These are phyloP conservation scores for Pinna nobilis DNA, from an alignment of 1,140 invertebrate genomes.

Conservation along the genomic window DNA sequence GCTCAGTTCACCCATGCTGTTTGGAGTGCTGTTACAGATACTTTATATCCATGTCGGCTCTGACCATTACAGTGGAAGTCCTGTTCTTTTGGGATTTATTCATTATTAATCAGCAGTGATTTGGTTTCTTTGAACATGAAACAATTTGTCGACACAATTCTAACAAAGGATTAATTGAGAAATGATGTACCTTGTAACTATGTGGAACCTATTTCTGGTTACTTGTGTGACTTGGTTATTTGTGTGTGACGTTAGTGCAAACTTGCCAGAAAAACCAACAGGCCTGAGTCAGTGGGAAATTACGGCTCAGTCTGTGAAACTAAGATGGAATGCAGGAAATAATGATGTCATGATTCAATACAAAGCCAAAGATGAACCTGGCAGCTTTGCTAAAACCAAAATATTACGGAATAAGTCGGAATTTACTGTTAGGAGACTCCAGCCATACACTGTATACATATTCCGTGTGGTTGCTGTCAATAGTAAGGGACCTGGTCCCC, in stretches of 20 bases:
- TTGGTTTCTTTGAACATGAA: too few species aligned
- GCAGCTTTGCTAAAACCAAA: constrained; percentile 78
- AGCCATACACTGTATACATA: constrained; percentile 96
- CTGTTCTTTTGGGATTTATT: too few species aligned
- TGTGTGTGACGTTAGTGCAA: constrained; percentile 13
- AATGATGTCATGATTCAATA: constrained; percentile 93
- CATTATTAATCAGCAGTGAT: too few species aligned
- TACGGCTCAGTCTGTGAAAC: constrained; percentile 91
- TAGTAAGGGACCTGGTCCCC: constrained; percentile 90
- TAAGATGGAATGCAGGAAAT: constrained; percentile 91
- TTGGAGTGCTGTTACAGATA: too few species aligned
- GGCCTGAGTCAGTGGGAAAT: constrained; percentile 82
- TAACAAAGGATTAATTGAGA: too few species aligned
- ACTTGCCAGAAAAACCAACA: constrained; percentile 1
- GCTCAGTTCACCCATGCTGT: too few species aligned
- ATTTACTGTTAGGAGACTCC: constrained; percentile 85
- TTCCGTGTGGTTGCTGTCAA: constrained; percentile 97
- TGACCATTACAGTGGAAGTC: too few species aligned
- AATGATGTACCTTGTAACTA: too few species aligned
- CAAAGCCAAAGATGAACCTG: constrained; percentile 88
- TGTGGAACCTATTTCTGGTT: background rate
- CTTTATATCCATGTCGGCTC: too few species aligned
- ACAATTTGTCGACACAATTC: too few species aligned
- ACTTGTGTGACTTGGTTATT: constrained; percentile 1
- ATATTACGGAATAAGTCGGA: constrained; percentile 85